Conservation (phyloP, 1,140 invertebrate species). For the Orchesella cincta region DNA sequence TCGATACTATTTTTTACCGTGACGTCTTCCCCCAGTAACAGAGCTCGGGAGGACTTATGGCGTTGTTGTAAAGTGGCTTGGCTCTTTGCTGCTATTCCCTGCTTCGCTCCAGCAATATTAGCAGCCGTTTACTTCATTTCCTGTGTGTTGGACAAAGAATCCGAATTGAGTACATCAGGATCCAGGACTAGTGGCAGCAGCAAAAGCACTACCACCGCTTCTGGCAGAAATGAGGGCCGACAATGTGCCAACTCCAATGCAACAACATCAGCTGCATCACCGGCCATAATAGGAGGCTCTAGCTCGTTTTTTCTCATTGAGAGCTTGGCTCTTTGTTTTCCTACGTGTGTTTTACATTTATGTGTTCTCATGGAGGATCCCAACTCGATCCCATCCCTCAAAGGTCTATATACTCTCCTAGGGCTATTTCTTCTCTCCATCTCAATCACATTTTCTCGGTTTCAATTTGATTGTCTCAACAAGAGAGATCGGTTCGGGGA, state of each 20-base stretch:
- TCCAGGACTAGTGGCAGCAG: not conserved
- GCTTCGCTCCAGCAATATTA: conserved; percentile 30
- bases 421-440: conserved; percentile 29
- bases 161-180: not conserved
- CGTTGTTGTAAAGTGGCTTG: conserved; percentile 35
- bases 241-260: conserved; percentile 28
- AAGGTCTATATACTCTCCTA: conserved; percentile 31
- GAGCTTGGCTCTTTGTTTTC: conserved; percentile 42
- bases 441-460: conserved; percentile 41
- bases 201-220: conserved; percentile 31
- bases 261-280: conserved; percentile 30
- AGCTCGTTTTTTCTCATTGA: conserved; percentile 40
- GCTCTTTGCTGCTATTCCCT: conserved; percentile 40
- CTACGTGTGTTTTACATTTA: conserved; percentile 40
- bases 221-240: conserved; percentile 27
- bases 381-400: conserved; percentile 34
- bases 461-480: conserved; percentile 39
- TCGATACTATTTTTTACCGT: conserved; percentile 4
- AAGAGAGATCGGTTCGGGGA: conserved; percentile 42
- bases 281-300: not conserved
- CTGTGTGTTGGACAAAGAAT: not conserved
- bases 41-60: conserved; percentile 34
- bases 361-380: conserved; percentile 41
- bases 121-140: not conserved
- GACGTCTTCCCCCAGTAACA: not conserved